Percentiles rank a stretch among this genome's conserved stretches.
phyloP scores from a whole-genome alignment of 2,797 vertebrate genomes.

The Trematomus bernacchii region DNA sequence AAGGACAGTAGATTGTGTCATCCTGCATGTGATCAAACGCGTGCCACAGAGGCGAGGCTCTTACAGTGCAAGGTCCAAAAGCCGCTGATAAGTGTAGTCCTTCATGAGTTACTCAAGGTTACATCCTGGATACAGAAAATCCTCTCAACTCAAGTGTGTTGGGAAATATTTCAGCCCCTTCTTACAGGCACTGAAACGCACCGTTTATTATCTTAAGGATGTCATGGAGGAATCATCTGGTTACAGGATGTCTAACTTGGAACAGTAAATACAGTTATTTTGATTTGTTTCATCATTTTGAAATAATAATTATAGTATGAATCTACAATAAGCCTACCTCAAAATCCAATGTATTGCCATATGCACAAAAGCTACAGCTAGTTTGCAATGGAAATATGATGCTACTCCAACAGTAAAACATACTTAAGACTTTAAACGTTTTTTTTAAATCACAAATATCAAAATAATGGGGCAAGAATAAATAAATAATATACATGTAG shows the following conservation, averaged over 20 bases:
- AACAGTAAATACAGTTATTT: background rate
- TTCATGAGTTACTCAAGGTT: conserved; percentile 67
- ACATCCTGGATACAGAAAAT: conserved; percentile 31
- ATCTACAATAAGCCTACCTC: background rate
- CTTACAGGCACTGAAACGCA: background rate
- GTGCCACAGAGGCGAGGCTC: conserved; percentile 55
- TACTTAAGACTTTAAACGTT: too few relatives aligned
- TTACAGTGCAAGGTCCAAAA: conserved; percentile 78
- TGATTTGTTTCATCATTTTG: background rate
- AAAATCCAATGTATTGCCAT: too few relatives aligned
- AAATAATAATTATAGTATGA: background rate
- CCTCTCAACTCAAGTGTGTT: background rate
- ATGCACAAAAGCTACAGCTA: background rate
- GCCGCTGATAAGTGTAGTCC: conserved; percentile 75
- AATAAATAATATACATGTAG: too few relatives aligned
- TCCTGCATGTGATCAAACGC: conserved; percentile 56
- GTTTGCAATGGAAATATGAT: too few relatives aligned
- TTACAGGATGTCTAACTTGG: background rate
- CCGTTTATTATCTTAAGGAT: background rate
- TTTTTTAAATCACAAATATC: too few relatives aligned
- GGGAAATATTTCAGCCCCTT: background rate
- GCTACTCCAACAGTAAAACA: too few relatives aligned
- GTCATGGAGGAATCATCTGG: background rate
- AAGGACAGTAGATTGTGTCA: conserved; percentile 43
- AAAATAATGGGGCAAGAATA: too few relatives aligned